Percentiles rank a stretch among this genome's conserved stretches.
Evolutionary conservation across 2,888 invertebrate species (phyloP).

Genomic region (Abrostola tripartita): DNA sequence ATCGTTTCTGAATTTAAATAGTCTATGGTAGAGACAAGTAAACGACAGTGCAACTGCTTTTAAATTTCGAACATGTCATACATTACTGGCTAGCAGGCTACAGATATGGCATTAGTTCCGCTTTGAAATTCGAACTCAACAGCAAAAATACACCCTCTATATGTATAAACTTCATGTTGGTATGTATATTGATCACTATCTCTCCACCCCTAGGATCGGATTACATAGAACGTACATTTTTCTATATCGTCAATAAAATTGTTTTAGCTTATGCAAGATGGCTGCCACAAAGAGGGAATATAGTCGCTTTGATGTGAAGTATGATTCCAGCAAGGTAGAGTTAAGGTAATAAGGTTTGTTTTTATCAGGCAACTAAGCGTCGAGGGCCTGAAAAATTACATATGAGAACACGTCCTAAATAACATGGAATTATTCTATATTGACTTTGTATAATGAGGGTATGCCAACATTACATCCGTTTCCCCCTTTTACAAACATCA

Average conservation of each 20-base stretch:
- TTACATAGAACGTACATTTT: conserved; percentile 27
- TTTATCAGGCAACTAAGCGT: too few species aligned
- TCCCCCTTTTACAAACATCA: too few species aligned
- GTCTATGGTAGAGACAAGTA: too few species aligned
- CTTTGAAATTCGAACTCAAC: conserved; percentile 46
- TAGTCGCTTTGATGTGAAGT: neutral
- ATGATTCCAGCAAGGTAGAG: too few species aligned
- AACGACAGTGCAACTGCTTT: too few species aligned
- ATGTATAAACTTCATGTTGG: neutral
- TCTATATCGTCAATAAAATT: neutral
- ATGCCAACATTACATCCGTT: too few species aligned
- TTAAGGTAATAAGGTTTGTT: too few species aligned
- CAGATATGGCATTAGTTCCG: conserved; percentile 38
- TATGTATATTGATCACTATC: conserved; percentile 19
- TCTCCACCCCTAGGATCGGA: conserved; percentile 11
- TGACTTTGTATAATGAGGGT: too few species aligned
- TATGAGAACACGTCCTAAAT: too few species aligned
- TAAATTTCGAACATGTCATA: neutral
- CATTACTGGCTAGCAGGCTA: neutral
- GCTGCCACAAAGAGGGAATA: neutral
- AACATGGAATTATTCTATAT: too few species aligned
- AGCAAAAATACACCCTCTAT: conserved; percentile 7
- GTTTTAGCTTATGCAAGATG: neutral
- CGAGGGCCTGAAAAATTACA: too few species aligned
- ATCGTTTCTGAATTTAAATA: too few species aligned